Conservation (phyloP, 2,888 invertebrate species). For the Gymnocheta viridis region DNA sequence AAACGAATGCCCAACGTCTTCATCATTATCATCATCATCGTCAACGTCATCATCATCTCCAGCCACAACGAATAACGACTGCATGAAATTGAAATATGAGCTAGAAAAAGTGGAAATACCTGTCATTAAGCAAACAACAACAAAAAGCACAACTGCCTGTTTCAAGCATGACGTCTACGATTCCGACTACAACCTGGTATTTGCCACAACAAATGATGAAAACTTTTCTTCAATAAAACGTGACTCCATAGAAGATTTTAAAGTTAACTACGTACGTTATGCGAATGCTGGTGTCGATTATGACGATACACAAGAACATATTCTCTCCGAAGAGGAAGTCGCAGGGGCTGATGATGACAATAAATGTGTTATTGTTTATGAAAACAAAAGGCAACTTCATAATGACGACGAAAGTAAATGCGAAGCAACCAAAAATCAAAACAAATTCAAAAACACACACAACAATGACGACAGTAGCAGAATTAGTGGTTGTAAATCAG, state of each 20-base stretch:
- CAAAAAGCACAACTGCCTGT: conserved; percentile 14
- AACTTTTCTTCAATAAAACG: conserved; percentile 51
- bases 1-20: conserved; percentile 56
- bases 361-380: conserved; percentile 26
- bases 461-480: not conserved
- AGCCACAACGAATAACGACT: conserved; percentile 16
- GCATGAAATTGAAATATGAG: conserved; percentile 57
- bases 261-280: conserved; percentile 65
- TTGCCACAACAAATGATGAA: conserved; percentile 59
- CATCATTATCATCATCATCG: conserved; percentile 46
- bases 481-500: conserved; percentile 14
- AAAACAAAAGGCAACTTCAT: conserved; percentile 56
- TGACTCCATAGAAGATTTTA: conserved; percentile 64
- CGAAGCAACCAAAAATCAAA: conserved; percentile 62
- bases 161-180: conserved; percentile 44
- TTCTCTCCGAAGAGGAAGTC: conserved; percentile 42
- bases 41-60: conserved; percentile 22
- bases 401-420: conserved; percentile 55
- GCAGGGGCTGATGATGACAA: conserved; percentile 27
- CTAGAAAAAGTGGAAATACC: conserved; percentile 68
- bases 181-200: conserved; percentile 25
- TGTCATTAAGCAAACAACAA: conserved; percentile 50
- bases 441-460: conserved; percentile 55
- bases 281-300: conserved; percentile 39
- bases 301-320: conserved; percentile 41